phyloP scores from a whole-genome alignment of 2,113 vertebrate species.

The Globicephala melas region DNA sequence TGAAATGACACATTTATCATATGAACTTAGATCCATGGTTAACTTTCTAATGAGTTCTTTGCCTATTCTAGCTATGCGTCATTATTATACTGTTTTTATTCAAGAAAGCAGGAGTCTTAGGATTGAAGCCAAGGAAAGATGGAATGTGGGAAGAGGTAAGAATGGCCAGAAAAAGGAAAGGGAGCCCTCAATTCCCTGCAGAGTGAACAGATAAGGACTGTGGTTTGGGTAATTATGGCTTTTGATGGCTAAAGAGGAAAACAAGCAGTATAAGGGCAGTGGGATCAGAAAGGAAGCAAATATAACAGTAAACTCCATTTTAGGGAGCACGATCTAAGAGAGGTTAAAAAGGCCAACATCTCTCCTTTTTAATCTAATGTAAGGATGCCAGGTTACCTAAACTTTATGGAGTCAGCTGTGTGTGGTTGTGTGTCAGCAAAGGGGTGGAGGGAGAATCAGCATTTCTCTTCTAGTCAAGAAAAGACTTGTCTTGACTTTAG shows the following conservation, averaged over 20 bases:
- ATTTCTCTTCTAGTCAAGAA: background rate
- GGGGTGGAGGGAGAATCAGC: fast-evolving
- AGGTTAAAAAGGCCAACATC: background rate
- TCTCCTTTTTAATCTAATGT: background rate
- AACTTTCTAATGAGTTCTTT: background rate
- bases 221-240: background rate
- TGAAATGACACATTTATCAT: background rate
- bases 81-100: background rate
- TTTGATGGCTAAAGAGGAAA: background rate
- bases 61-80: background rate
- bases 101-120: background rate
- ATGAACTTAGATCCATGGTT: background rate
- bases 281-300: background rate
- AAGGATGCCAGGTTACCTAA: background rate
- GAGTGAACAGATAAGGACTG: background rate
- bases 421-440: background rate
- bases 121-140: background rate
- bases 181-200: background rate
- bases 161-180: background rate
- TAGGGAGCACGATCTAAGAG: background rate
- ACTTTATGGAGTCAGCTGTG: background rate
- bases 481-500: background rate
- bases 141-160: background rate
- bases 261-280: background rate
- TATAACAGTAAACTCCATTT: background rate